A percentile compares a stretch with the other conserved stretches of the same genome.
These are phyloP conservation scores for Arenaria interpres DNA, from an alignment of 2,113 vertebrate species.

Conservation along the genomic window DNA sequence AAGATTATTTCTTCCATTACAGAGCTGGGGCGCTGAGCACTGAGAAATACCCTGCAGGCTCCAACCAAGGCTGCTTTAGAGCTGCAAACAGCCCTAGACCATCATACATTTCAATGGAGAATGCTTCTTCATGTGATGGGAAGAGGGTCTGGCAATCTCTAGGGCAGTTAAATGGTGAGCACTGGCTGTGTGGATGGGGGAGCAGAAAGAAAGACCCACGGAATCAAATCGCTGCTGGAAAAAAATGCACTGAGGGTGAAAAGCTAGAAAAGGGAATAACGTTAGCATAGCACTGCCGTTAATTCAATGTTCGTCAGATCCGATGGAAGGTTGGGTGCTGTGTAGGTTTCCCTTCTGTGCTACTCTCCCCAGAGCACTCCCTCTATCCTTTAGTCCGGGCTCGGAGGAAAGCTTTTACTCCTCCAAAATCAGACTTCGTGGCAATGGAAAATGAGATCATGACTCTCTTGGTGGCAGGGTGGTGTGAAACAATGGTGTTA, in stretches of 20 bases:
- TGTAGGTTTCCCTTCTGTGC: not conserved
- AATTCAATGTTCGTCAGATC: not conserved
- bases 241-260: not conserved
- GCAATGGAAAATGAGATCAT: not conserved
- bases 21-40: conserved; percentile 2
- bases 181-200: not conserved
- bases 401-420: not conserved
- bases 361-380: not conserved
- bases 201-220: not conserved
- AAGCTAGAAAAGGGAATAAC: not conserved
- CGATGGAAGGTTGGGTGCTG: not conserved
- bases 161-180: not conserved
- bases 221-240: not conserved
- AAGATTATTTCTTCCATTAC: conserved; percentile 6
- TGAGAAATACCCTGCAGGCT: not conserved
- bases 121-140: not conserved
- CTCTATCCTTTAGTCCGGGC: not conserved
- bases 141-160: not conserved
- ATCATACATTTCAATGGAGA: not conserved
- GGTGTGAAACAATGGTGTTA: not conserved
- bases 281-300: not conserved
- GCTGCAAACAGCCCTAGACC: not conserved
- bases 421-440: not conserved
- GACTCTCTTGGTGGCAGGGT: not conserved
- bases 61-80: not conserved